A percentile compares a stretch with the other conserved stretches of the same genome.
Conservation (phyloP, 64 coral and sea anemone species). For the Porites lutea region DNA sequence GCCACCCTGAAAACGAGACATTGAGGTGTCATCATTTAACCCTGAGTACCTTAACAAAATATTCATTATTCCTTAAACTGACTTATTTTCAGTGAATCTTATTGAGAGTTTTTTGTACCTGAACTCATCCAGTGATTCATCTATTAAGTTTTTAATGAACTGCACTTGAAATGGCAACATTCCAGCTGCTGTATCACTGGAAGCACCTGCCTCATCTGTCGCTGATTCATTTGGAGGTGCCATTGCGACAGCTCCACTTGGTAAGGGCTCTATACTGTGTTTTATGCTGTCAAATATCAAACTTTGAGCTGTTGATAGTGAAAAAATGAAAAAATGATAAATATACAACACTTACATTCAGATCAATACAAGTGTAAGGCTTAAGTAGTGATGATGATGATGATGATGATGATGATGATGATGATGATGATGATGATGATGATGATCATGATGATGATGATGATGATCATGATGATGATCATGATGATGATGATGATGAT, state of each 20-base stretch:
- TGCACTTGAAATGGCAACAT: slow-evolving; percentile 92
- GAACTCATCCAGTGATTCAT: slow-evolving; percentile 98
- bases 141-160: slow-evolving; percentile 97
- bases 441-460: too few species aligned
- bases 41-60: background rate
- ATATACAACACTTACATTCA: too few species aligned
- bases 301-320: slow-evolving; percentile 6
- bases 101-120: slow-evolving; percentile 55
- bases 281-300: slow-evolving; percentile 48
- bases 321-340: background rate
- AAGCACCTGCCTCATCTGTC: background rate
- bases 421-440: too few species aligned
- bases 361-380: too few species aligned
- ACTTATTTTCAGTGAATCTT: background rate
- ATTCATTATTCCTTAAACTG: too few species aligned
- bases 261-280: slow-evolving; percentile 53
- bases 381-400: too few species aligned
- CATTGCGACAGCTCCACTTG: slow-evolving; percentile 41
- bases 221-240: slow-evolving; percentile 13
- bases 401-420: too few species aligned
- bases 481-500: too few species aligned
- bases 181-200: slow-evolving; percentile 52
- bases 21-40: background rate
- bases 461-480: too few species aligned
- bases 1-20: slow-evolving; percentile 64